These are phyloP conservation scores for Nansenia antarctica DNA, from an alignment of 2,113 vertebrate genomes.

Conservation along the genomic window DNA sequence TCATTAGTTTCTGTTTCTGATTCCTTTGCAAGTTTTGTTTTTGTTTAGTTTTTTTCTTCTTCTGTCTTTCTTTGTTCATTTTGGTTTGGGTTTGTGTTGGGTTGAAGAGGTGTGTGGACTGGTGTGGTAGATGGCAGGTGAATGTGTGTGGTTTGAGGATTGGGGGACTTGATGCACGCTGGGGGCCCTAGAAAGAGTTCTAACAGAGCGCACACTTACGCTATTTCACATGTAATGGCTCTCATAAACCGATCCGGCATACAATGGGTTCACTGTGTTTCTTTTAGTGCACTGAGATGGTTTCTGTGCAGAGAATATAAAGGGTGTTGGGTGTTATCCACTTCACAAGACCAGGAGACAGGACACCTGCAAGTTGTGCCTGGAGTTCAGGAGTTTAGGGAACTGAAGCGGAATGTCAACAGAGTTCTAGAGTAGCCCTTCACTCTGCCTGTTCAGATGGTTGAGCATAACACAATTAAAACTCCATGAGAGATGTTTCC, in stretches of 20 bases:
- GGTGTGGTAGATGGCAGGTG: conserved; percentile 42
- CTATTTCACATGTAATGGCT: conserved; percentile 41
- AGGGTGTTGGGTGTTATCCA: conserved; percentile 14
- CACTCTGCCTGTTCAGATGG: background rate
- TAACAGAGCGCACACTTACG: conserved; percentile 34
- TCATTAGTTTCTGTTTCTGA: conserved; percentile 18
- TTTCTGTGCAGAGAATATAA: conserved; percentile 36
- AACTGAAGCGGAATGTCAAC: conserved; percentile 43
- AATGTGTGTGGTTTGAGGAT: conserved; percentile 52
- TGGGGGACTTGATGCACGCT: conserved; percentile 16
- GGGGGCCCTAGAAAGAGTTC: conserved; percentile 24
- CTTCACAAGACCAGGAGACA: conserved; percentile 28
- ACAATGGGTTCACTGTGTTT: conserved; percentile 66
- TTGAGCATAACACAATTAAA: background rate
- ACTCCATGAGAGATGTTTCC: background rate
- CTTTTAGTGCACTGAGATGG: conserved; percentile 43
- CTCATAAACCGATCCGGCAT: conserved; percentile 49
- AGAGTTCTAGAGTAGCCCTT: background rate
- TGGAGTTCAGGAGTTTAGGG: conserved; percentile 36
- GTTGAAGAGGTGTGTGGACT: conserved; percentile 39
- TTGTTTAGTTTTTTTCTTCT: conserved; percentile 10
- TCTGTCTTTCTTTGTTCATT: conserved; percentile 6
- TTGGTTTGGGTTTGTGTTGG: conserved; percentile 39
- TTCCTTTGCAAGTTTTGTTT: background rate
- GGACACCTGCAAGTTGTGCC: conserved; percentile 33